Percentiles rank a stretch among this genome's conserved stretches.
Evolutionary conservation across 2,888 invertebrate species (phyloP).

Genomic region (Pristionchus fissidentatus): DNA sequence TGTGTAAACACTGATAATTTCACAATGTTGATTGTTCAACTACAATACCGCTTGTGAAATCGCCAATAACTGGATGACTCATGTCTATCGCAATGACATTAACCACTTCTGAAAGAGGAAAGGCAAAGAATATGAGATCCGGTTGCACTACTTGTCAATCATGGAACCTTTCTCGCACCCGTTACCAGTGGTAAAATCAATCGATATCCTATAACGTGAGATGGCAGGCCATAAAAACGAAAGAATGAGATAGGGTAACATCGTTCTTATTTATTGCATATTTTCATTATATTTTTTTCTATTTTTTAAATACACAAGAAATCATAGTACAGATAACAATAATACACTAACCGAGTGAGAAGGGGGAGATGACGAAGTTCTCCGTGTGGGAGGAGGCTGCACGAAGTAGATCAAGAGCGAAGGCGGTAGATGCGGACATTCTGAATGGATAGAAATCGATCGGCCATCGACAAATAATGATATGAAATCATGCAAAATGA

Average conservation of each 20-base stretch:
- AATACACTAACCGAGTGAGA: constrained; percentile 29
- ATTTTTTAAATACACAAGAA: too few relatives aligned
- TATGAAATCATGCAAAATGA: background rate
- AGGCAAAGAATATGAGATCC: too few relatives aligned
- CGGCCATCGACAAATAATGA: too few relatives aligned
- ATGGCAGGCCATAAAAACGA: background rate
- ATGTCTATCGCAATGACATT: background rate
- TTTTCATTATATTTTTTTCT: too few relatives aligned
- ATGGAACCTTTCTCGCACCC: background rate
- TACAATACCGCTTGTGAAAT: too few relatives aligned
- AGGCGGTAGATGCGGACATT: background rate
- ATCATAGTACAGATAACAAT: too few relatives aligned
- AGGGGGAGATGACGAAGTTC: constrained; percentile 43
- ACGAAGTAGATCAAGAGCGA: background rate
- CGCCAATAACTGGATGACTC: background rate
- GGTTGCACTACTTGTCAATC: too few relatives aligned
- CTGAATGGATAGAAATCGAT: background rate
- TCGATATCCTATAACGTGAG: background rate
- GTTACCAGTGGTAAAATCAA: background rate
- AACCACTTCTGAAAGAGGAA: too few relatives aligned
- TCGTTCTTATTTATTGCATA: too few relatives aligned
- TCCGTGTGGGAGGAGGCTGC: background rate
- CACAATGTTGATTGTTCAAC: too few relatives aligned
- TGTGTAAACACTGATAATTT: background rate
- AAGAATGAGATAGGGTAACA: too few relatives aligned